Base-by-base conservation (phyloP, 2,888 invertebrate species). In the Mechanitis mazaeus region DNA sequence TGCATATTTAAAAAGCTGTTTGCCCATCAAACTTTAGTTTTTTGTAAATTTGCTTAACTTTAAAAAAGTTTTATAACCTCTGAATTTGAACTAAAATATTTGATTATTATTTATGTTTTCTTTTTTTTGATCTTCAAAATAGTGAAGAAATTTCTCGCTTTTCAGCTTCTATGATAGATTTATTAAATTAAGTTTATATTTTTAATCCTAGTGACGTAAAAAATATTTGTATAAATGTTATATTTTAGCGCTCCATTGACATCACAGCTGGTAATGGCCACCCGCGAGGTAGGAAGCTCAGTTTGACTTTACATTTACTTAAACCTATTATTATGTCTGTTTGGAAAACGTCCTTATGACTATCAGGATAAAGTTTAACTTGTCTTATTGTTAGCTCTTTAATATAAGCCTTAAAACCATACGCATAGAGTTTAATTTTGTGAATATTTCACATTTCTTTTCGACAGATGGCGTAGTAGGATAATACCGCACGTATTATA, bases 381-480 rank as follows among this genome's bases (percentile, higher is more conserved):
- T 80, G 35, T 56, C 56, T 33, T 54, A 55, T 11, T 7, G 50
- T 42, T 45, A n/a, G 1, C 6, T 56, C 47, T 53, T 38, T 12
- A 6, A 9, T 7, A 11, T 50, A 9, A 31, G 7, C 31, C 50
- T 31, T 50, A 50, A 31, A 5, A 31, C 31, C 31, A 50, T 50
- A 31, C 2, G 1, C 7, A n/a, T 7, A 58, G 33, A 33, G 20
- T 42, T 12, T 35, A 42, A 45, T 45, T 11, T 35, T 55, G 55
- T n/a, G 9, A 3, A 60, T 9, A 47, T 54, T 45, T 47, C 38
- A 38, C 35, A 20, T 33, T 1, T 45, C 64, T 60, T 68, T 70
- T 71, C 80, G 83, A 79, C 89, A 89, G 88, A 87, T 89, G 88
- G 87, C 80, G 83, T 68, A 70, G 76, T 71, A 72, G 78, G 81